These are phyloP conservation scores for Salvelinus sp. DNA, from an alignment of 2,113 vertebrate species.

Conservation along the genomic window DNA sequence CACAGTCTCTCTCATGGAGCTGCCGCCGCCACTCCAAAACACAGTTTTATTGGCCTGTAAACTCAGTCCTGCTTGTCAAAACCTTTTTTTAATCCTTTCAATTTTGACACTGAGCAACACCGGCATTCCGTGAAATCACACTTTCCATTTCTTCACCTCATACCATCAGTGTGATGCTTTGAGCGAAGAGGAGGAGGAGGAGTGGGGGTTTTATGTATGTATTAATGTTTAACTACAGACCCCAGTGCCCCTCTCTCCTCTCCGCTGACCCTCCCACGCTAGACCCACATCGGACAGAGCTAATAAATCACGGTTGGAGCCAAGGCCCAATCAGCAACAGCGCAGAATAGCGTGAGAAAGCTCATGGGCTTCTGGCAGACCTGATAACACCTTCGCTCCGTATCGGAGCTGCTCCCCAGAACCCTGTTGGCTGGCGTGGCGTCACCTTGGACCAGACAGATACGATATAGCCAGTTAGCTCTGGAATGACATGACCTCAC, in stretches of 20 bases:
- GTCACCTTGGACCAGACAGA: slow-evolving; percentile 26
- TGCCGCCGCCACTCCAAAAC: slow-evolving; percentile 27
- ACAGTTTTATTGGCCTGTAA: slow-evolving; percentile 61
- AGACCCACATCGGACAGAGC: slow-evolving; percentile 32
- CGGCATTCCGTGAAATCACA: slow-evolving; percentile 60
- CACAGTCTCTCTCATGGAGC: slow-evolving; percentile 7
- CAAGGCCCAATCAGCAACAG: slow-evolving; percentile 56
- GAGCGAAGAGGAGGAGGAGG: neutral
- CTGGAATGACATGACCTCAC: slow-evolving; percentile 53
- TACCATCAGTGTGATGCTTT: slow-evolving; percentile 52
- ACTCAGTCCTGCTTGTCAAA: slow-evolving; percentile 54
- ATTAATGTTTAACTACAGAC: slow-evolving; percentile 68
- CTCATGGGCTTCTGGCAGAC: slow-evolving; percentile 38
- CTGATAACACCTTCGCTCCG: slow-evolving; percentile 51
- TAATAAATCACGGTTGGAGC: slow-evolving; percentile 64
- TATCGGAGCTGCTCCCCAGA: slow-evolving; percentile 34
- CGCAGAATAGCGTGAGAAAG: slow-evolving; percentile 63
- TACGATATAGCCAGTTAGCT: slow-evolving; percentile 9
- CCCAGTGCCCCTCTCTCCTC: slow-evolving; percentile 19
- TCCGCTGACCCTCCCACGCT: neutral
- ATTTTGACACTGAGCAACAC: slow-evolving; percentile 59
- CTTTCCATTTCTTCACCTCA: slow-evolving; percentile 68
- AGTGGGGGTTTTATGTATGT: slow-evolving; percentile 40
- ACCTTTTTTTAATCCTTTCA: slow-evolving; percentile 60
- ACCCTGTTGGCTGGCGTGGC: slow-evolving; percentile 1